phyloP scores from a whole-genome alignment of 2,888 invertebrate genomes.

The Polydrusus tereticollis region DNA sequence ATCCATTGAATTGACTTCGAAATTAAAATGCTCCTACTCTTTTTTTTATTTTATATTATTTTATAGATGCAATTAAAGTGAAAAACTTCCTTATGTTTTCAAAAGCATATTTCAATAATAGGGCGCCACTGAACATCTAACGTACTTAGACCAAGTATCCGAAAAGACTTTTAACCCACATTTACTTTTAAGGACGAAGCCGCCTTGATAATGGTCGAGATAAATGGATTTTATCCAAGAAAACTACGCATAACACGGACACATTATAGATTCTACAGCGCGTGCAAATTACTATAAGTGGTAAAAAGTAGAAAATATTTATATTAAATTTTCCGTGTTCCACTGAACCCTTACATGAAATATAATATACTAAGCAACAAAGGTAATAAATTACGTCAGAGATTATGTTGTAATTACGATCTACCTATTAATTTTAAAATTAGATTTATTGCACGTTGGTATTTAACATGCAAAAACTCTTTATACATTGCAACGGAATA shows the following conservation, averaged over 20 bases:
- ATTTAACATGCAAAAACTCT: too few species aligned
- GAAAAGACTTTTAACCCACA: slow-evolving; percentile 51
- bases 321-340: neutral
- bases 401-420: too few species aligned
- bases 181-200: slow-evolving; percentile 48
- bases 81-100: too few species aligned
- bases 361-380: too few species aligned
- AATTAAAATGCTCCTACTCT: too few species aligned
- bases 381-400: too few species aligned
- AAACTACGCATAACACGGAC: slow-evolving; percentile 37
- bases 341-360: neutral
- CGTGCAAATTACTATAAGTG: slow-evolving; percentile 20
- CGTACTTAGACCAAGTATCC: slow-evolving; percentile 44
- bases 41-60: too few species aligned
- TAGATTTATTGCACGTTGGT: too few species aligned
- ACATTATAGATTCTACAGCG: slow-evolving; percentile 39
- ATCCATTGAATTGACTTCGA: too few species aligned
- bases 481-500: too few species aligned
- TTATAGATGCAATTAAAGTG: too few species aligned
- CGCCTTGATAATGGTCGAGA: slow-evolving; percentile 48
- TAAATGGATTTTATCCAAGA: slow-evolving; percentile 45
- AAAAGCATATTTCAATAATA: neutral
- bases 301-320: slow-evolving; percentile 3
- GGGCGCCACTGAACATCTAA: slow-evolving; percentile 19
- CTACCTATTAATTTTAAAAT: too few species aligned